Evolutionary conservation across 1,140 invertebrate genomes (phyloP).

Genomic region (Nephila pilipes): DNA sequence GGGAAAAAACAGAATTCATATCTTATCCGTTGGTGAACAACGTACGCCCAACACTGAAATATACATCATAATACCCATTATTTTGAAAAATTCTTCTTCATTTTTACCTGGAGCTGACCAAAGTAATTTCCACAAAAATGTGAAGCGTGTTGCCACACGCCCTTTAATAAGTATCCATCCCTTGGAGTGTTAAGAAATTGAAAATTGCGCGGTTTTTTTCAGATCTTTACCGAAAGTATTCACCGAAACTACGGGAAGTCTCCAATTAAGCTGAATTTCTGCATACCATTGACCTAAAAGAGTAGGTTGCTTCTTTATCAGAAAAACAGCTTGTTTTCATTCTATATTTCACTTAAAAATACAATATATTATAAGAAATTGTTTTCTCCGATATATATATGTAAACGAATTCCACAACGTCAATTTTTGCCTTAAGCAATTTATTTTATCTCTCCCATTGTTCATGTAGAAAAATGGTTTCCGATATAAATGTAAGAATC

Average conservation of each 20-base stretch:
- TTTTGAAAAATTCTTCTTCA: neutral
- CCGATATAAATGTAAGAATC: too few species aligned
- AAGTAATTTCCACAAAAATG: slow-evolving; percentile 20
- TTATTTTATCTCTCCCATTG: too few species aligned
- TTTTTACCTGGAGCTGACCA: neutral
- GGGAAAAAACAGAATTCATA: neutral
- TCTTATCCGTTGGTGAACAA: neutral
- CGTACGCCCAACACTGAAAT: slow-evolving; percentile 14
- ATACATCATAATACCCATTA: slow-evolving; percentile 36
- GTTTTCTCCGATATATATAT: neutral
- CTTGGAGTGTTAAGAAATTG: neutral
- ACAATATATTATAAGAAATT: neutral
- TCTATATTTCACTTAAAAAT: neutral
- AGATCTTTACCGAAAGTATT: neutral
- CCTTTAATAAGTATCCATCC: slow-evolving; percentile 1
- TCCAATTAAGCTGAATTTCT: slow-evolving; percentile 24
- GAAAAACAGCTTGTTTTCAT: neutral
- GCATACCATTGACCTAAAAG: slow-evolving; percentile 14
- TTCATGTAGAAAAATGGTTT: too few species aligned
- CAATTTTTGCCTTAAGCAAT: too few species aligned
- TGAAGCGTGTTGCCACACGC: neutral
- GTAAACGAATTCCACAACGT: neutral
- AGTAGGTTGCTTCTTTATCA: neutral
- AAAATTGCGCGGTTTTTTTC: neutral
- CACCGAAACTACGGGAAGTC: neutral